Conservation (phyloP, 2,113 vertebrate species). For the Puffinus mauretanicus region DNA sequence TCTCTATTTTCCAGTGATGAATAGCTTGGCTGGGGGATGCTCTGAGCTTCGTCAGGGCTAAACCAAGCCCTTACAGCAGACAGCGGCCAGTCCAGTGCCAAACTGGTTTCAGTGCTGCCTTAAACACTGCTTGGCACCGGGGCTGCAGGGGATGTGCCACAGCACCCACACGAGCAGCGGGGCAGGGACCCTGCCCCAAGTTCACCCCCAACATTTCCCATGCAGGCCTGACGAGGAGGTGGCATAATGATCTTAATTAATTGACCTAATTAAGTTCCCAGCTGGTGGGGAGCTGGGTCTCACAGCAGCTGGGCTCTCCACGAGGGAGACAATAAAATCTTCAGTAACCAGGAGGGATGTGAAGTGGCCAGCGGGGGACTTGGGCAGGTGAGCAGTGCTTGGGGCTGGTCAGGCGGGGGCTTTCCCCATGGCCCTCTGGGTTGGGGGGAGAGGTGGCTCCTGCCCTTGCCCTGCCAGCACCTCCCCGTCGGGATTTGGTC, state of each 20-base stretch:
- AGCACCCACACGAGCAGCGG: accelerated
- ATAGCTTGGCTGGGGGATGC: neutral
- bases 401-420: neutral
- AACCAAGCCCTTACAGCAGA: neutral
- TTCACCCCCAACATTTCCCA: neutral
- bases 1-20: neutral
- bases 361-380: neutral
- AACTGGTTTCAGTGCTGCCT: neutral
- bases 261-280: neutral
- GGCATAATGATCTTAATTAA: neutral
- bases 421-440: neutral
- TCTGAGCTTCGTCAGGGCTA: neutral
- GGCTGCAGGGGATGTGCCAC: accelerated
- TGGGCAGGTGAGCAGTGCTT: neutral
- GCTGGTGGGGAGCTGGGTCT: neutral
- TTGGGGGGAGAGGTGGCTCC: neutral
- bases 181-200: accelerated
- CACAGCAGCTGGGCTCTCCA: neutral
- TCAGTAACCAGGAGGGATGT: neutral
- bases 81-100: neutral
- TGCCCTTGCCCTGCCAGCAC: neutral
- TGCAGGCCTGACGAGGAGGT: accelerated
- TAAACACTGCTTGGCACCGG: neutral
- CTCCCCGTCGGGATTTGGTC: accelerated
- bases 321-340: neutral